A percentile compares a stretch with the other conserved stretches of the same genome.
phyloP scores from a whole-genome alignment of 92 coral and sea anemone genomes.

The Porites evermanni region DNA sequence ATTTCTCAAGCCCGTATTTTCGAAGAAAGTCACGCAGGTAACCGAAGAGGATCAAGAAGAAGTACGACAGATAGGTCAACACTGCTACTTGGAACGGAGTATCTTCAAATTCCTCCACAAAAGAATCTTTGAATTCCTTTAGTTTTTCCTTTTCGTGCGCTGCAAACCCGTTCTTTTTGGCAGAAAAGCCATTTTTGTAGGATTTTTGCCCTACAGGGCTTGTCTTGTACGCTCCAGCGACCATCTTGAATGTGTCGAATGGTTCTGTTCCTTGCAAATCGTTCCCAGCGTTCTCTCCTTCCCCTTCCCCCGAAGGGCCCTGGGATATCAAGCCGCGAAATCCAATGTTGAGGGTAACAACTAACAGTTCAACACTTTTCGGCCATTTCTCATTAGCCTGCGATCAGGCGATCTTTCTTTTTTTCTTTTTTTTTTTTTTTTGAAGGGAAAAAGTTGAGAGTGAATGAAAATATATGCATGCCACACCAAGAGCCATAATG shows the following conservation, averaged over 20 bases:
- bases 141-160: constrained; percentile 48
- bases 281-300: no score
- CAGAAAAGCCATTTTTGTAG: constrained; percentile 74
- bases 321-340: no score
- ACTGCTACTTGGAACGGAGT: constrained; percentile 92
- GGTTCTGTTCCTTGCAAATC: no score
- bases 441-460: no score
- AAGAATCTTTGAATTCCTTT: constrained; percentile 53
- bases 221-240: constrained; percentile 57
- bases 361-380: no score
- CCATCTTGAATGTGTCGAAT: constrained; percentile 46
- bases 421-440: no score
- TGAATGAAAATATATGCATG: no score
- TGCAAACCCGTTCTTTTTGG: constrained; percentile 70
- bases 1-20: constrained; percentile 86
- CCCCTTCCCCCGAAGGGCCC: no score
- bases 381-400: no score
- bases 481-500: no score
- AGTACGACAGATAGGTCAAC: constrained; percentile 87
- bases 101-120: constrained; percentile 91
- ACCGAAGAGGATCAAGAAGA: constrained; percentile 89
- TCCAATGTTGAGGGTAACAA: no score
- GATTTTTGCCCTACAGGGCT: constrained; percentile 41
- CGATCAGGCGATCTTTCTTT: no score
- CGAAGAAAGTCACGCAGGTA: constrained; percentile 95